Evolutionary conservation across 1,140 invertebrate genomes (phyloP), one percentile per base, ranked within the genome.

Genomic region (Calliphora vicina): DNA sequence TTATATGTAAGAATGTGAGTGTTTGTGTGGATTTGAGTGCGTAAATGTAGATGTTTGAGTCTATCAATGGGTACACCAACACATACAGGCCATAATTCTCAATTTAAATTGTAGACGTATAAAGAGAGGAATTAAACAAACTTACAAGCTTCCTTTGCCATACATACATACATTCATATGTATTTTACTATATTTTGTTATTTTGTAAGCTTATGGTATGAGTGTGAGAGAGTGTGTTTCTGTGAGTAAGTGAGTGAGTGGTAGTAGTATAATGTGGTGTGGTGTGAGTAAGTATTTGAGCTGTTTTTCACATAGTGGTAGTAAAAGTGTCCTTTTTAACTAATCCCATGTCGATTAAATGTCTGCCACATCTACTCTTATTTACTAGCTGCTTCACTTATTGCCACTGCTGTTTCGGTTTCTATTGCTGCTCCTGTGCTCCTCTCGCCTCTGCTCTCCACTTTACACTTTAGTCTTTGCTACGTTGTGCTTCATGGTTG

Each of bases 261-360:
- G 13, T 13, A 23, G 35, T 35, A 8, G 35, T 6, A n/a, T n/a
- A 17, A n/a, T 81, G 27, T 25, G 5, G 27, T 20, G n/a, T 61
- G 8, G 20, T 25, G 29, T 82, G 35, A 50, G 43, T 67, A 67
- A 67, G 61, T 23, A 67, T 67, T 67, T 67, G 61, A 67, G 61
- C 61, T 67, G 61, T 67, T 67, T 67, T 67, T 67, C 61, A 23
- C n/a, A 67, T 67, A 67, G 61, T 67, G 74, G 17, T 43, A 78
- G 74, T 78, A 78, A 78, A 71, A 71, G 29, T 83, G 82, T 80
- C 82, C 82, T 71, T 80, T 80, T 83, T 23, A 80, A 83, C 50
- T 27, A 43, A 35, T 83, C 74, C 67, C 61, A 61, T 83, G 82
- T 42, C 82, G 74, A 25, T 80, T 80, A 78, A 78, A 78, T 80